Base-by-base conservation (phyloP, 23 tunicate species). In the Styela clava region DNA sequence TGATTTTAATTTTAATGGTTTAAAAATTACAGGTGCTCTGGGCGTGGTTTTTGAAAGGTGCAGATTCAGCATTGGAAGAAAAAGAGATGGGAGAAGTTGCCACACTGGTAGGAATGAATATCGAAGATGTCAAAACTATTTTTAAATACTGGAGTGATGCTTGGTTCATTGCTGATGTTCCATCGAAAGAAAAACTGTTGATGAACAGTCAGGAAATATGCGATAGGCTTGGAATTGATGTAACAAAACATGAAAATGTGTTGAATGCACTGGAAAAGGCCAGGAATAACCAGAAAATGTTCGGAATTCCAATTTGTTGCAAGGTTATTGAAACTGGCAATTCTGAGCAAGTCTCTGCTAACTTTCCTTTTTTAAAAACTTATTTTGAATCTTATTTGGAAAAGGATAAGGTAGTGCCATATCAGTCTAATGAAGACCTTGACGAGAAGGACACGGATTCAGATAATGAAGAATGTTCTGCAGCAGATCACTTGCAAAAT, bases 221-320 rank as follows among this genome's bases (percentile, higher is more conserved):
- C 12, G 56, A 44, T 44, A 5, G 9, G 69, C 18, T 24, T 9
- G 31, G 69, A 24, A 27, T 1, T 18, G 71, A 67, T 25, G 24
- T 67, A 1, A 67, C 71, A 16, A 29, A 67, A 25, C 31, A 27
- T 67, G 71, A 1, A 27, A 67, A 67, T 67, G 71, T 67, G 0
- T 67, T 67, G 24, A 67, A 22, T 67, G 71, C 71, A 25, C 71
- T 67, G 16, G 71, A 25, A 27, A 67, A 67, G 24, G 71, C 31
- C 71, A 25, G 2, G 22, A 67, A 67, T 22, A 44, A 44, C 12
- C 56, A 44, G 12, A 44, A 44, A 44, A 44, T 44, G 56, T 44
- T 44, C 12, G 56, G 56, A 5, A 44, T 44, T 12, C 56, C 56
- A 5, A 44, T 44, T 44, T 44, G 56, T 44, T 44, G 56, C 12